Percentiles rank a stretch among this genome's conserved stretches.
These are phyloP conservation scores for Eustalomyia histrio DNA, from an alignment of 2,888 invertebrate species.

Conservation along the genomic window DNA sequence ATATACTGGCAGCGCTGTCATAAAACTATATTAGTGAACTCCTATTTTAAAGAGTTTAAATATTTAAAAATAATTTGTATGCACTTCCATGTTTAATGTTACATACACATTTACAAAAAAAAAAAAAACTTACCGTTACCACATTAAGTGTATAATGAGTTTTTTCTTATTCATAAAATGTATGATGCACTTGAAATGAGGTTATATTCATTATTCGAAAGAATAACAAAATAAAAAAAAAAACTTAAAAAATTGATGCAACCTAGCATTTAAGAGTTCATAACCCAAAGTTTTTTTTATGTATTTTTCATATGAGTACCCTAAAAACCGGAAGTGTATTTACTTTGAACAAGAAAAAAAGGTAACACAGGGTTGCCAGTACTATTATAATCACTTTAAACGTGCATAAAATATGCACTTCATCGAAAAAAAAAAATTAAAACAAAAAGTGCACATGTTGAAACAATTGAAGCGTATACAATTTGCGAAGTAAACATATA, in stretches of 20 bases:
- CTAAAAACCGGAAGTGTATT: constrained; percentile 59
- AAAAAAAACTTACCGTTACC: background rate
- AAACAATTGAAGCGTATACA: constrained; percentile 64
- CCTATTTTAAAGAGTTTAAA: constrained; percentile 3
- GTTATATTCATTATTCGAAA: constrained; percentile 50
- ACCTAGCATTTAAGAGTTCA: constrained; percentile 52
- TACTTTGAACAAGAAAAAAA: constrained; percentile 49
- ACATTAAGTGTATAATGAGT: constrained; percentile 44
- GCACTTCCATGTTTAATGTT: background rate
- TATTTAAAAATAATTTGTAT: background rate
- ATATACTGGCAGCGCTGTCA: background rate
- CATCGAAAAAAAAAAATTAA: constrained; percentile 19
- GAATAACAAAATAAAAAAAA: constrained; percentile 45
- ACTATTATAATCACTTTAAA: constrained; percentile 45
- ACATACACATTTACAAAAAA: background rate
- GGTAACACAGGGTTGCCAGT: constrained; percentile 48
- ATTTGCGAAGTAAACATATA: constrained; percentile 39
- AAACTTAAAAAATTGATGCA: constrained; percentile 42
- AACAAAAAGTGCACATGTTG: constrained; percentile 43
- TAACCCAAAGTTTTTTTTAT: constrained; percentile 50
- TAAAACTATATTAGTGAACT: background rate
- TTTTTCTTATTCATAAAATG: constrained; percentile 39
- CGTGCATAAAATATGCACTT: constrained; percentile 32
- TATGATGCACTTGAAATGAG: constrained; percentile 59
- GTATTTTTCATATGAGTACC: constrained; percentile 14